Base-by-base conservation (phyloP, 2,797 vertebrate genomes). In the Atherinosoma microstoma region DNA sequence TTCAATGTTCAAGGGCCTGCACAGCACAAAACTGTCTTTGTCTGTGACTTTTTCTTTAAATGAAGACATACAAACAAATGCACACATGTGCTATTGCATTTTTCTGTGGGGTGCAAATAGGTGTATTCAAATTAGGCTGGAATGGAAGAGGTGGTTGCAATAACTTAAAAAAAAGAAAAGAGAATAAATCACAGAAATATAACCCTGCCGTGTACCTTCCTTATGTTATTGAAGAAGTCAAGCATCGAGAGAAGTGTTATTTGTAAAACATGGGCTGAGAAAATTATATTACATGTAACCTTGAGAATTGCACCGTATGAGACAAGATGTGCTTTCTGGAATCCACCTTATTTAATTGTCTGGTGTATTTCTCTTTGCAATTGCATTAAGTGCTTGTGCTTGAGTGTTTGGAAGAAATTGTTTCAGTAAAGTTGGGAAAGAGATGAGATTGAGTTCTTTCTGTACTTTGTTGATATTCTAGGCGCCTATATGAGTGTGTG, bases 281-380 rank as follows among this genome's bases (percentile, higher is more conserved):
- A 12, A 72, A 79, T 51, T 75, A 47, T 78, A 68, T 68, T 75
- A 70, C 58, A 78, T 66, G 32, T 80, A 70, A 84, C 79, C 76
- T 75, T 64, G 62, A 83, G 60, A 73, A 80, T 51, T 65, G 60
- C 15, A 7, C 2, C 5, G 32, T 80, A 59, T 53, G 62, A 72
- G 72, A 73, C 60, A 38, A 75, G 34, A 75, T 57, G 58, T 72
- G 29, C 70, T 64, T 58, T 66, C 47, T 35, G 24, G 32, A 45
- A 80, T 85, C 42, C 61, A 70, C 58, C 30, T 40, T 64, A 58
- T 81, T 71, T 76, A 68, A 67, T 70, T 64, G 79, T 32, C 24
- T 2, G 30, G 27, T 56, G 47, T 78, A 27, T 70, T 65, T 73
- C 16, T 70, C 36, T 74, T 76, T 68, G 64, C 68, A 63, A 1